phyloP scores from a whole-genome alignment of 2,888 invertebrate genomes.

The Cyclophora albipunctata region DNA sequence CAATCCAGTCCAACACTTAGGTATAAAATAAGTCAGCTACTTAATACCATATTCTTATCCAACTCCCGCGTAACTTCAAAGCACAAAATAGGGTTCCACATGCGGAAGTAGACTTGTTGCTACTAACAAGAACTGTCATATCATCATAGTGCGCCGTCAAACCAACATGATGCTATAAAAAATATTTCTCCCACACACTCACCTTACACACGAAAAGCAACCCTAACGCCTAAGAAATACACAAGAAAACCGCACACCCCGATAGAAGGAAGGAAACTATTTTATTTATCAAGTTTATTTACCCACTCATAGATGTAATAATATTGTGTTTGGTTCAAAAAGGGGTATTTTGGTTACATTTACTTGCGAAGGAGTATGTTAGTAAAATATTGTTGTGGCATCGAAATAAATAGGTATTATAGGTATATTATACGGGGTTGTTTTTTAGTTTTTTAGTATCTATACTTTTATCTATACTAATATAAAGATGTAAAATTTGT shows the following conservation, averaged over 20 bases:
- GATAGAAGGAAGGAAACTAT: slow-evolving; percentile 14
- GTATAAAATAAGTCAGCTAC: too few species aligned
- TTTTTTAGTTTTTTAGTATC: too few species aligned
- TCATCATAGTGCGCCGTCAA: slow-evolving; percentile 15
- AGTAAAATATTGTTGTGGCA: too few species aligned
- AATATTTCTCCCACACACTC: slow-evolving; percentile 23
- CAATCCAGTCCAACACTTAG: too few species aligned
- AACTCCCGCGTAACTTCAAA: slow-evolving; percentile 3
- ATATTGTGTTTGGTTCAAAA: slow-evolving; percentile 26
- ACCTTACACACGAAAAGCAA: slow-evolving; percentile 1
- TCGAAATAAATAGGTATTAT: too few species aligned
- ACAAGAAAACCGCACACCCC: too few species aligned
- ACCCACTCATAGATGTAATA: slow-evolving; percentile 31
- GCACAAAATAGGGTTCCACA: slow-evolving; percentile 17
- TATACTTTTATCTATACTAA: too few species aligned
- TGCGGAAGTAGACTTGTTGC: slow-evolving; percentile 18
- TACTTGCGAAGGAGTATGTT: not conserved
- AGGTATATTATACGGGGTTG: too few species aligned
- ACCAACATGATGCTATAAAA: slow-evolving; percentile 26
- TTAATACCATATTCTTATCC: too few species aligned
- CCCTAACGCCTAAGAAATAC: slow-evolving; percentile 1
- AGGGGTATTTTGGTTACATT: slow-evolving; percentile 14
- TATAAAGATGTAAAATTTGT: too few species aligned
- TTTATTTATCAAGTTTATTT: slow-evolving; percentile 32
- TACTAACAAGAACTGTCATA: slow-evolving; percentile 22